Evolutionary conservation across 1,140 invertebrate genomes (phyloP), one percentile per base, ranked within the genome.

Genomic region (Lithobius niger): DNA sequence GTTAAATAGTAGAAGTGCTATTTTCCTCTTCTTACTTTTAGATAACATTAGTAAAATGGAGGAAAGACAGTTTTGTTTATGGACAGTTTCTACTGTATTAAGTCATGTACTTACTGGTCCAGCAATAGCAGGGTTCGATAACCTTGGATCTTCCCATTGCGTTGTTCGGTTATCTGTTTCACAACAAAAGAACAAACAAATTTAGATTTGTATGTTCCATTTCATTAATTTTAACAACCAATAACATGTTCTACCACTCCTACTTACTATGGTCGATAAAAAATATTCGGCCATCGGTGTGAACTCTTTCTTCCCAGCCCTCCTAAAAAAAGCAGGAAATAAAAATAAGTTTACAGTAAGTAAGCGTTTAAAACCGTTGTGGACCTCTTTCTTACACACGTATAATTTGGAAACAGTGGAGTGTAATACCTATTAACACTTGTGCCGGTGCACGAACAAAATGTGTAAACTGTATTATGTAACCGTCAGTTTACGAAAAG

Each of bases 141-240:
- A 77, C 52, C 95, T 78, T 21, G 96, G 95, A 80, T 99, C 96
- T 74, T 99, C 95, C 96, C 96, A 99, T 68, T 97, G 93, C 18
- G 96, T 99, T 59, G 83, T 91, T 69, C 90, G 83, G 10, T 86
- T 94, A 75, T 94, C 90, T 94, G 65, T 57, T n/a, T n/a, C n/a
- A n/a, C n/a, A n/a, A n/a, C n/a, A n/a, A n/a, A 70, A 71, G 57
- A 60, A 62, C 64, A 60, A 60, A 45, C 18, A 43, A 51, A 40
- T 51, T 43, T 45, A n/a, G n/a, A n/a, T n/a, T n/a, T n/a, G n/a
- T n/a, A n/a, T n/a, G n/a, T n/a, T n/a, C n/a, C n/a, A n/a, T n/a
- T n/a, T n/a, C n/a, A n/a, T n/a, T n/a, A 31, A 54, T 40, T 24
- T 45, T 47, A 44, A 13, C 21, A 52, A 55, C 10, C 26, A 31